Evolutionary conservation across 2,797 vertebrate species (phyloP).

Genomic region (Sparus aurata): DNA sequence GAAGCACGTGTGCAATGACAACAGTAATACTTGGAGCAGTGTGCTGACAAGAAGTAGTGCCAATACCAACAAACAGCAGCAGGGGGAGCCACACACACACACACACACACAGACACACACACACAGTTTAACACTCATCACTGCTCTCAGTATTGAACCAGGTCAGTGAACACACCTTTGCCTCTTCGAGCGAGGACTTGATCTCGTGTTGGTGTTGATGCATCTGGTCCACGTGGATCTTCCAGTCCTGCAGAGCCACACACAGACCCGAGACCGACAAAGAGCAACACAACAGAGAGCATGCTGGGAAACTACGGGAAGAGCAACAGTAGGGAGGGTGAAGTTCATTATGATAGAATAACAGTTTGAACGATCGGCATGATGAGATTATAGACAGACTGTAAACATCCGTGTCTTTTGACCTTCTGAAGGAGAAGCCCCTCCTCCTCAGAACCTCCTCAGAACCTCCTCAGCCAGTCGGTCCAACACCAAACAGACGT

Average conservation of each 20-base stretch:
- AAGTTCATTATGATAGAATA: no score
- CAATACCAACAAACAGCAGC: not conserved
- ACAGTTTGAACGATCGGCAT: no score
- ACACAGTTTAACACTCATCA: no score
- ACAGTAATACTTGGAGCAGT: no score
- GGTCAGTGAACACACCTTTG: constrained; percentile 85
- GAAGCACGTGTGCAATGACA: no score
- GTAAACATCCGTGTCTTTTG: no score
- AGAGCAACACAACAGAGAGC: constrained; percentile 16
- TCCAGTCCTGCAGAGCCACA: constrained; percentile 91
- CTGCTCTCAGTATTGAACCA: no score
- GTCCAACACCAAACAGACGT: constrained; percentile 93
- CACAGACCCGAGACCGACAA: constrained; percentile 8
- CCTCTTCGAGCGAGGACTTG: constrained; percentile 91
- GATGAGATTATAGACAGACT: no score
- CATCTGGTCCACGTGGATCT: constrained; percentile 97
- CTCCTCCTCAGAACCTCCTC: no score
- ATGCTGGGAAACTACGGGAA: constrained; percentile 3
- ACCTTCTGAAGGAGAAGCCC: no score
- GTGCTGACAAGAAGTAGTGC: no score
- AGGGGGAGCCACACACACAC: constrained; percentile 13
- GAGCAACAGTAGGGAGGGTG: no score
- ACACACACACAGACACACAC: not conserved
- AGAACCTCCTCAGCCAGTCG: constrained; percentile 93
- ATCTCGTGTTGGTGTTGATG: constrained; percentile 95